Evolutionary conservation across 2,888 invertebrate genomes (phyloP).

Genomic region (Acholoe squamosa): DNA sequence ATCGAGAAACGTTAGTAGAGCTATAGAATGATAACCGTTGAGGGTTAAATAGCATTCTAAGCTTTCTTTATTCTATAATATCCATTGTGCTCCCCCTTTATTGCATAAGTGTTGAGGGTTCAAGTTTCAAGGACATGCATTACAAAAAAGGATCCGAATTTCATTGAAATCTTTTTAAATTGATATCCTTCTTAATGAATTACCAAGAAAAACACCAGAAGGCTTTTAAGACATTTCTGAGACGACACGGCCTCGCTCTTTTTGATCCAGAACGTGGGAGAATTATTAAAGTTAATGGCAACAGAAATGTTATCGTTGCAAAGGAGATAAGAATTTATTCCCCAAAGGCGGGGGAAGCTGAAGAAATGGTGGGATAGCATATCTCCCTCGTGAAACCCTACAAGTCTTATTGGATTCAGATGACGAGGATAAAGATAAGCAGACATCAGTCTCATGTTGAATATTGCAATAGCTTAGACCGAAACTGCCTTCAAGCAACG

Average conservation of each 20-base stretch:
- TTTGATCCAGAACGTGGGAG: background rate
- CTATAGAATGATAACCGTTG: too few species aligned
- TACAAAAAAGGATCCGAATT: background rate
- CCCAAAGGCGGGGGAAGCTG: background rate
- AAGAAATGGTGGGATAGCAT: background rate
- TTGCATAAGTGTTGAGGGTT: background rate
- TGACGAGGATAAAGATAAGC: background rate
- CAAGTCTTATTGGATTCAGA: conserved; percentile 4
- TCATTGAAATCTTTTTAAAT: background rate
- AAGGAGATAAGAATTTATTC: background rate
- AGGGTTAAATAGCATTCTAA: too few species aligned
- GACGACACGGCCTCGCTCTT: conserved; percentile 7
- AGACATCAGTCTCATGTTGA: too few species aligned
- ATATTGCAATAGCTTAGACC: too few species aligned
- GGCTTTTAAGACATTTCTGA: conserved; percentile 25
- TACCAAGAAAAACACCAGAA: background rate
- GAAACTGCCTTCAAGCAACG: too few species aligned
- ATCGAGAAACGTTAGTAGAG: too few species aligned
- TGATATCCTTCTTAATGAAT: conserved; percentile 24
- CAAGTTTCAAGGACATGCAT: background rate
- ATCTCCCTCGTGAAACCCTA: background rate
- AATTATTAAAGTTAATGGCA: conserved; percentile 44
- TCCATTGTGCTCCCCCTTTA: background rate
- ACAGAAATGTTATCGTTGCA: background rate
- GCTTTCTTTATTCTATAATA: too few species aligned